Percentiles rank a stretch among this genome's conserved stretches.
These are phyloP conservation scores for Pocillopora grandis DNA, from an alignment of 92 coral and sea anemone genomes.

Conservation along the genomic window DNA sequence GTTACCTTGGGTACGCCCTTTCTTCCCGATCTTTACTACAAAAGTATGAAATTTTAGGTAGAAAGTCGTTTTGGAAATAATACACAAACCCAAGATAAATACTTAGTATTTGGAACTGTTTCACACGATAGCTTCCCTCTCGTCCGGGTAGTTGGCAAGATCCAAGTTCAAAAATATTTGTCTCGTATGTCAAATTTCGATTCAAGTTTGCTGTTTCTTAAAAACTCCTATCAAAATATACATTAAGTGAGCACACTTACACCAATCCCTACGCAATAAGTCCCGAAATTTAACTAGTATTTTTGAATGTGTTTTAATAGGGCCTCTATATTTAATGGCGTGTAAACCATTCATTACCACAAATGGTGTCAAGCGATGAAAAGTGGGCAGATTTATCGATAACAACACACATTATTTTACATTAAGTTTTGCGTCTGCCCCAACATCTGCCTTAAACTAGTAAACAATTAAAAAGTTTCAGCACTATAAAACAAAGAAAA, in stretches of 20 bases:
- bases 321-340: conserved; percentile 1
- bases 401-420: background rate
- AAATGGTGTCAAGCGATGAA: background rate
- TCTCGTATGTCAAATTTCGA: no score
- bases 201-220: no score
- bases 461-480: background rate
- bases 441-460: background rate
- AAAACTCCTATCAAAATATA: no score
- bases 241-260: background rate
- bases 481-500: background rate
- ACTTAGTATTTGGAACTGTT: no score
- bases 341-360: background rate
- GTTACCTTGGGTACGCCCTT: no score
- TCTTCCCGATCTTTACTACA: no score
- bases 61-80: no score
- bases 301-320: background rate
- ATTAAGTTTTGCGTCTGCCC: background rate
- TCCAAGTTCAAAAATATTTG: background rate
- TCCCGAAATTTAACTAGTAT: background rate
- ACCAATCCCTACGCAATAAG: background rate
- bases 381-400: background rate
- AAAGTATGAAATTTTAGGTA: no score
- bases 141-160: no score
- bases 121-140: no score
- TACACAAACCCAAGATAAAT: no score